A percentile compares a stretch with the other conserved stretches of the same genome.
Conservation (phyloP, 2,797 vertebrate species). For the Macrochelys suwanniensis region DNA sequence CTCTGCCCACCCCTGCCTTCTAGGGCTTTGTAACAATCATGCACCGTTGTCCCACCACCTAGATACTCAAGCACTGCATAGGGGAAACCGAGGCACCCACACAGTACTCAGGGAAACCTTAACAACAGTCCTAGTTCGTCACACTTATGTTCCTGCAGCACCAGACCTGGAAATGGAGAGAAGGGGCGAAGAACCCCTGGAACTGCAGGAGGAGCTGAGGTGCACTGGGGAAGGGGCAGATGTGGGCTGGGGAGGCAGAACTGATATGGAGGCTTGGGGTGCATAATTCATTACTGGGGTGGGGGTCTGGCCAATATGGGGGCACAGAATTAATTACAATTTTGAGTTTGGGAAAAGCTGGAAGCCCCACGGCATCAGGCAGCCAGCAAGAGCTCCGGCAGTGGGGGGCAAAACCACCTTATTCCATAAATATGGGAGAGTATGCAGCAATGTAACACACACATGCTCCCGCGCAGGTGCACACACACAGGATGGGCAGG, state of each 20-base stretch:
- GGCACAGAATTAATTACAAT: background rate
- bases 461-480: background rate
- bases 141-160: background rate
- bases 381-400: background rate
- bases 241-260: accelerated
- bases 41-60: too few relatives aligned
- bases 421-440: background rate
- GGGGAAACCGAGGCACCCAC: too few relatives aligned
- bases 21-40: too few relatives aligned
- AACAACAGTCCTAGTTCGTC: too few relatives aligned
- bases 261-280: background rate
- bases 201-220: background rate
- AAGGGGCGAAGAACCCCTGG: background rate
- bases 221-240: background rate
- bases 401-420: background rate
- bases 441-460: background rate
- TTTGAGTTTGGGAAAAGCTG: background rate
- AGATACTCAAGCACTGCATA: too few relatives aligned
- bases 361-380: background rate
- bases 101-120: too few relatives aligned
- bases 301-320: background rate
- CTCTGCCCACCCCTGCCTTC: too few relatives aligned
- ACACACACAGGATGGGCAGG: background rate
- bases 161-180: background rate
- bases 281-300: constrained; percentile 12